A percentile compares a stretch with the other conserved stretches of the same genome.
Evolutionary conservation across 2,888 invertebrate species (phyloP).

Genomic region (Apamea crenata): DNA sequence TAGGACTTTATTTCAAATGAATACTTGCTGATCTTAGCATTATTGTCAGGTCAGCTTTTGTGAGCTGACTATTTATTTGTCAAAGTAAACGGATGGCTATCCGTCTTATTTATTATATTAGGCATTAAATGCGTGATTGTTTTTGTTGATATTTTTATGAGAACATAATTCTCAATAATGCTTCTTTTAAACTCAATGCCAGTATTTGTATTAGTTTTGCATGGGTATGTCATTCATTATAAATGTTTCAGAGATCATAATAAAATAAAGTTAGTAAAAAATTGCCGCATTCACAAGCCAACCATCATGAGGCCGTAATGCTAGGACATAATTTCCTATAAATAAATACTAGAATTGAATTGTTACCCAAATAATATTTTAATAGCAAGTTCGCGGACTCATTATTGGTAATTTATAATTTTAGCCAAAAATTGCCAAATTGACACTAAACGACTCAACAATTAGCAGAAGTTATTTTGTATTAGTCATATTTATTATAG

Average conservation of each 20-base stretch:
- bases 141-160: conserved; percentile 74
- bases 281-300: not conserved
- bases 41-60: conserved; percentile 3
- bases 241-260: conserved; percentile 11
- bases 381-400: conserved; percentile 27
- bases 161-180: conserved; percentile 80
- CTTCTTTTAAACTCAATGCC: conserved; percentile 38
- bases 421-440: conserved; percentile 89
- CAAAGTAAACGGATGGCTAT: conserved; percentile 34
- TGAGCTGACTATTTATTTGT: conserved; percentile 23
- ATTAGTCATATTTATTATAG: conserved; percentile 77
- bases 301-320: conserved; percentile 1
- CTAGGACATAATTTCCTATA: conserved; percentile 4
- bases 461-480: conserved; percentile 76
- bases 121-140: conserved; percentile 82
- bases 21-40: conserved; percentile 42
- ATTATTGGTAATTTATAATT: conserved; percentile 78
- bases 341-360: conserved; percentile 9
- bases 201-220: conserved; percentile 44
- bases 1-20: conserved; percentile 25
- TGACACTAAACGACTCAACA: conserved; percentile 77
- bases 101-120: conserved; percentile 63
- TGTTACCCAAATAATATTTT: conserved; percentile 31
- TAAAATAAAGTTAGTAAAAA: conserved; percentile 36
- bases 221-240: conserved; percentile 41